These are phyloP conservation scores for Ganaspis brasiliensis DNA, from an alignment of 2,888 invertebrate genomes.

Conservation along the genomic window DNA sequence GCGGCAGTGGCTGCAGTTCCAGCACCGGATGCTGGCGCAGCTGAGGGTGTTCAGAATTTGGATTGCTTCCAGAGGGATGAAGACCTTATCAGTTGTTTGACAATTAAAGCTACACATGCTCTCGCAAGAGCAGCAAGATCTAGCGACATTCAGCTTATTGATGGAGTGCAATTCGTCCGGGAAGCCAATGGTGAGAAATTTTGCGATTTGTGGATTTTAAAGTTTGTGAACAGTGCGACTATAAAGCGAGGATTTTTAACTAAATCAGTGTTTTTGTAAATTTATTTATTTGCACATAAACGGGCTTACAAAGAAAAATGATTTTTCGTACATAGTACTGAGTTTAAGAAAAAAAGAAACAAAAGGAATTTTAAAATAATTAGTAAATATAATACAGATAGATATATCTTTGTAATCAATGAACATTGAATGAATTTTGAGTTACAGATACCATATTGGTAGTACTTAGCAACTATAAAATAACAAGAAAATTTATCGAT, in stretches of 20 bases:
- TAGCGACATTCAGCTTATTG: slow-evolving; percentile 82
- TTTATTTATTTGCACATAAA: too few relatives aligned
- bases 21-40: slow-evolving; percentile 56
- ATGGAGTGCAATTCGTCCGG: slow-evolving; percentile 83
- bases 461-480: too few relatives aligned
- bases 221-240: neutral
- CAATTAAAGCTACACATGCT: slow-evolving; percentile 83
- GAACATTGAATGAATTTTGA: too few relatives aligned
- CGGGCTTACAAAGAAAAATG: too few relatives aligned
- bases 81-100: slow-evolving; percentile 82
- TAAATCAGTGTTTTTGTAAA: neutral
- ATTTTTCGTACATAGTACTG: too few relatives aligned
- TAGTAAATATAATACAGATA: too few relatives aligned
- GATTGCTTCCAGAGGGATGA: slow-evolving; percentile 80
- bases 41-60: slow-evolving; percentile 54
- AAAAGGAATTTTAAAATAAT: too few relatives aligned
- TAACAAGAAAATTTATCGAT: too few relatives aligned
- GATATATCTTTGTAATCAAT: too few relatives aligned
- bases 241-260: neutral
- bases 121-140: slow-evolving; percentile 83
- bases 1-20: slow-evolving; percentile 76
- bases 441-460: too few relatives aligned
- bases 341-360: too few relatives aligned
- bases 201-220: neutral
- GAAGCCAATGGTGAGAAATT: slow-evolving; percentile 74